Conservation (phyloP, 2,113 vertebrate genomes). For the Crotalus horridus region DNA sequence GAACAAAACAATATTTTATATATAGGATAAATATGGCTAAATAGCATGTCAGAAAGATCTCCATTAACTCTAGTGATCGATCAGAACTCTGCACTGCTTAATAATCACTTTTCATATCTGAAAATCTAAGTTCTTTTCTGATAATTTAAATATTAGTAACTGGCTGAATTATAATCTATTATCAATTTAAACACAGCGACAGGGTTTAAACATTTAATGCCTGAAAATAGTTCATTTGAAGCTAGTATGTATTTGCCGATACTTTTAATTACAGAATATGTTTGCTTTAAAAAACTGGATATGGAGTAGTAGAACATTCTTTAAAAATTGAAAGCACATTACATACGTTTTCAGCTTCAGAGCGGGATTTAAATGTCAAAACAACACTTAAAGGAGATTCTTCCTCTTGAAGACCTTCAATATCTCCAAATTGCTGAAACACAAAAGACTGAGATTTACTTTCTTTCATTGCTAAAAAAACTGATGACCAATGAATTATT, state of each 20-base stretch:
- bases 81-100: neutral
- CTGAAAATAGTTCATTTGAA: neutral
- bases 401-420: constrained; percentile 85
- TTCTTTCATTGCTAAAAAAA: neutral
- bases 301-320: neutral
- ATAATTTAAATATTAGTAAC: neutral
- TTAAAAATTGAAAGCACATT: neutral
- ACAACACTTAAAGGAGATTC: constrained; percentile 80
- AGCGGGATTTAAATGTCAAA: constrained; percentile 85
- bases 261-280: neutral
- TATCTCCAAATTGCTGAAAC: constrained; percentile 83
- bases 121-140: neutral
- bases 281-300: neutral
- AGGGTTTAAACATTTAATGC: neutral
- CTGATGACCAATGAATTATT: neutral
- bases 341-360: constrained; percentile 87
- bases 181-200: accelerated
- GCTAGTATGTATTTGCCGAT: neutral
- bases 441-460: neutral
- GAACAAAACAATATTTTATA: neutral
- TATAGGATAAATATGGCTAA: neutral
- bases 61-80: neutral
- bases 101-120: accelerated
- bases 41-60: neutral
- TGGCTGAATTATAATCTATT: neutral